phyloP scores from a whole-genome alignment of 2,888 invertebrate genomes.

The Atherix ibis region DNA sequence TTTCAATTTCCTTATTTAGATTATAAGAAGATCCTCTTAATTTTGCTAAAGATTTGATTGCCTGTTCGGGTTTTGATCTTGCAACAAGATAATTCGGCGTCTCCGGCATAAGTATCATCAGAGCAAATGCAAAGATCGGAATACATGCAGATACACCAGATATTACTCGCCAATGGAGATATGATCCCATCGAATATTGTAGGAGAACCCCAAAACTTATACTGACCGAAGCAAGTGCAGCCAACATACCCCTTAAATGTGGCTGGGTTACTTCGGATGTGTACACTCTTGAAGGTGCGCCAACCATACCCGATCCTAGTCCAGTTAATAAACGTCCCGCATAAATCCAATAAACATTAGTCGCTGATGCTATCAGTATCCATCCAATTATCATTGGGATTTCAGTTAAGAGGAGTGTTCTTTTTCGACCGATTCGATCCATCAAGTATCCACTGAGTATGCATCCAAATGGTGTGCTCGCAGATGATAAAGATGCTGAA shows the following conservation, averaged over 20 bases:
- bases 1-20: constrained; percentile 43
- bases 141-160: constrained; percentile 46
- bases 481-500: constrained; percentile 48
- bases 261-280: constrained; percentile 57
- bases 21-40: constrained; percentile 46
- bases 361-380: constrained; percentile 43
- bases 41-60: constrained; percentile 39
- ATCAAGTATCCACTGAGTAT: constrained; percentile 53
- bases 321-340: constrained; percentile 45
- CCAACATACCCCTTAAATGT: constrained; percentile 57
- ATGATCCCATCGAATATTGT: constrained; percentile 44
- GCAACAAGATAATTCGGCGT: constrained; percentile 55
- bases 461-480: constrained; percentile 53
- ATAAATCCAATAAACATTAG: constrained; percentile 44
- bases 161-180: constrained; percentile 44
- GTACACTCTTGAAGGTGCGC: constrained; percentile 52
- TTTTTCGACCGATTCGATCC: constrained; percentile 49
- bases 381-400: constrained; percentile 53
- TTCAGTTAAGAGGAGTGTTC: constrained; percentile 46
- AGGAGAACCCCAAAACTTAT: constrained; percentile 55
- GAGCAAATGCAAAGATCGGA: constrained; percentile 41
- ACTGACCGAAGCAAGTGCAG: constrained; percentile 52
- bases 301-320: constrained; percentile 55
- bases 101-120: constrained; percentile 51
- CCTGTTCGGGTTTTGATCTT: constrained; percentile 41